Evolutionary conservation across 2,113 vertebrate species (phyloP).

Genomic region (Nyctereutes procyonoides): DNA sequence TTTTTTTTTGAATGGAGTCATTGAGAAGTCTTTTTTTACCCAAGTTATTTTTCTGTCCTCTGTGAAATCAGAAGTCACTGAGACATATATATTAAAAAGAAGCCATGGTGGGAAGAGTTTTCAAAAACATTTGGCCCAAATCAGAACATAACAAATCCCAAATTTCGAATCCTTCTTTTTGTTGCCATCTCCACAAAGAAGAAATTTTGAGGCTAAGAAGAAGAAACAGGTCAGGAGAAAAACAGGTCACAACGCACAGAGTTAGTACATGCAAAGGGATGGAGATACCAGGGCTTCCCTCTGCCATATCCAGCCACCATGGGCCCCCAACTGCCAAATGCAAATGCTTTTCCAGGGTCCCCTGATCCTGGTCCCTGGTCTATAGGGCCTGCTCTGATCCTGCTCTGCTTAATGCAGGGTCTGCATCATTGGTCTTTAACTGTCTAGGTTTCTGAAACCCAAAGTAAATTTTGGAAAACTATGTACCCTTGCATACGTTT

Average conservation of each 20-base stretch:
- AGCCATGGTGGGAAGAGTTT: neutral
- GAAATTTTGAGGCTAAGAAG: neutral
- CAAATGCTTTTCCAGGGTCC: neutral
- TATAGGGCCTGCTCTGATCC: accelerated
- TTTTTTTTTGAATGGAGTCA: neutral
- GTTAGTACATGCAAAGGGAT: neutral
- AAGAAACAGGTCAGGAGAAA: neutral
- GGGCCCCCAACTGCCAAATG: neutral
- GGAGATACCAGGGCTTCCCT: neutral
- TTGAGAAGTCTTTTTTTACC: neutral
- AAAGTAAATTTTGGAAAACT: neutral
- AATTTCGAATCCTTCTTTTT: neutral
- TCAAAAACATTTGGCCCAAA: conserved; percentile 18
- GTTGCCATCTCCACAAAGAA: neutral
- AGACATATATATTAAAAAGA: neutral
- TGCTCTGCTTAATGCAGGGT: no score
- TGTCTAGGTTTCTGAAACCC: neutral
- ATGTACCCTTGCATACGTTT: neutral
- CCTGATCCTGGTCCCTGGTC: no score
- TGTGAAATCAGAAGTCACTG: neutral
- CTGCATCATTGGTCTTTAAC: neutral
- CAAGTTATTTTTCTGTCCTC: neutral
- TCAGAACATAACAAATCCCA: neutral
- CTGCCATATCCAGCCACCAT: neutral
- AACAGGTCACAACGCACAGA: neutral